phyloP scores from a whole-genome alignment of 2,888 invertebrate genomes.

The Stegana nigrithorax region DNA sequence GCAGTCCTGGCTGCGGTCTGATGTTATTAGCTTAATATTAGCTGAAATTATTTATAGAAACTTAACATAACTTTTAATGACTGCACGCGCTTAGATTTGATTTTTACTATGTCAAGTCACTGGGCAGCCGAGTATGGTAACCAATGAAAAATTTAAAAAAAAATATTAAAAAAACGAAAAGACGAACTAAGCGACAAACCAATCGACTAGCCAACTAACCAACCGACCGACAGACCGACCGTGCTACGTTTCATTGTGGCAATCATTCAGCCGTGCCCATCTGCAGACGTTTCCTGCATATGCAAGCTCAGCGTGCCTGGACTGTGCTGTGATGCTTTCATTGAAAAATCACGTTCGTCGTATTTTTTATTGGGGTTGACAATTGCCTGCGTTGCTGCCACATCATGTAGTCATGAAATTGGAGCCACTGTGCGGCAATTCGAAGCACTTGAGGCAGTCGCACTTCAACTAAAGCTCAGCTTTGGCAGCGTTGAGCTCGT shows the following conservation, averaged over 20 bases:
- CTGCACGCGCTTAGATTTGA: conserved; percentile 45
- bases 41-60: conserved; percentile 12
- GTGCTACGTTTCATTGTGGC: neutral
- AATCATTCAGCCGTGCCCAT: neutral
- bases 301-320: conserved; percentile 20
- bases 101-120: too few relatives aligned
- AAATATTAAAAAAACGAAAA: too few relatives aligned
- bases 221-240: too few relatives aligned
- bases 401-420: neutral
- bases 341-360: conserved; percentile 15
- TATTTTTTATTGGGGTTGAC: neutral
- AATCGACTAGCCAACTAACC: too few relatives aligned
- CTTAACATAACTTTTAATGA: conserved; percentile 43
- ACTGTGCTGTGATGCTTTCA: neutral
- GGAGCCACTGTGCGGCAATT: neutral
- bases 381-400: neutral
- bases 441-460: neutral
- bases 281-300: conserved; percentile 38
- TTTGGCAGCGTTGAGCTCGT: neutral
- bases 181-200: too few relatives aligned
- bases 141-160: too few relatives aligned
- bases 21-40: conserved; percentile 3
- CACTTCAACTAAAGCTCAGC: neutral
- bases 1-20: conserved; percentile 1
- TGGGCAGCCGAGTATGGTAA: too few relatives aligned